Evolutionary conservation across 2,113 vertebrate genomes (phyloP).

Genomic region (Brienomyrus brachyistius): DNA sequence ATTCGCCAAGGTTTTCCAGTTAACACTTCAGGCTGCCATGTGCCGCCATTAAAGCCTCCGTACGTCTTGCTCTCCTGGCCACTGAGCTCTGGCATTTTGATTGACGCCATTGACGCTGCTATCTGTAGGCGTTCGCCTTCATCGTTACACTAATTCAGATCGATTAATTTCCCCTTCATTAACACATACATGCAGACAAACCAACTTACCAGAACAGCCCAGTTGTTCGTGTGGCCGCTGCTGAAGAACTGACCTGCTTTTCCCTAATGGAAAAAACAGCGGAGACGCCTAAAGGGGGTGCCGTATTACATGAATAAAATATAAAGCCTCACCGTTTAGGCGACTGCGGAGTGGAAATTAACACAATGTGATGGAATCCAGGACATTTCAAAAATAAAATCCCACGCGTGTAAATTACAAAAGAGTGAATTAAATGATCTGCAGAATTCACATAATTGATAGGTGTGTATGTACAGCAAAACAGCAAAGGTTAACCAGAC

Average conservation of each 20-base stretch:
- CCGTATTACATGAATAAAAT: not conserved
- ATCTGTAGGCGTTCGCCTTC: not conserved
- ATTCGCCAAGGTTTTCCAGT: not conserved
- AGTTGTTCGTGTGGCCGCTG: slow-evolving; percentile 96
- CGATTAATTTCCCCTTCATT: not conserved
- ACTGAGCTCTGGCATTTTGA: not conserved
- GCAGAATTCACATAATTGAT: not conserved
- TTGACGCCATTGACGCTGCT: not conserved
- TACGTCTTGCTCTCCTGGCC: not conserved
- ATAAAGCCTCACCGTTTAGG: not conserved
- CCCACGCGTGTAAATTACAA: not conserved
- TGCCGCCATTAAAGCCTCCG: not conserved
- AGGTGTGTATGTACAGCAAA: not conserved
- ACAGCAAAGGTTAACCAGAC: not conserved
- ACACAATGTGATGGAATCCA: not conserved
- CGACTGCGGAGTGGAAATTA: not conserved
- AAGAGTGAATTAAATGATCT: not conserved
- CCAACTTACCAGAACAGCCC: slow-evolving; percentile 85
- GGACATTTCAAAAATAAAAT: not conserved
- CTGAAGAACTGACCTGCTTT: slow-evolving; percentile 78
- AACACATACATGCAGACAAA: not conserved
- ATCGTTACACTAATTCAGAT: not conserved
- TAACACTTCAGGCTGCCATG: not conserved
- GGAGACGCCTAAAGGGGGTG: not conserved
- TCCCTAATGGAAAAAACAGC: slow-evolving; percentile 54